A percentile compares a stretch with the other conserved stretches of the same genome.
Conservation (phyloP, 2,888 invertebrate species). For the Stenodema calcarata region DNA sequence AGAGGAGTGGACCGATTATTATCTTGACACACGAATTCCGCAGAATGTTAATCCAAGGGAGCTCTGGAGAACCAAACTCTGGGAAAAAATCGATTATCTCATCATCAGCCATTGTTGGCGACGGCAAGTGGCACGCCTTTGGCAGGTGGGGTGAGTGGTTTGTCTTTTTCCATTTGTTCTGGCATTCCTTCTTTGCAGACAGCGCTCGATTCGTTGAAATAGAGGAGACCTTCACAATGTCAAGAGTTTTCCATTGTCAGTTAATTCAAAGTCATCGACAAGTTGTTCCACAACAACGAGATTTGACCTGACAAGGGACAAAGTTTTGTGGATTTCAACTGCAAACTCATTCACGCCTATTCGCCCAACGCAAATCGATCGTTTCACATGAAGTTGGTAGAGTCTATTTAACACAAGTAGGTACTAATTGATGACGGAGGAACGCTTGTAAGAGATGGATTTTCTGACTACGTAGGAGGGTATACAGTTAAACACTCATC, state of each 20-base stretch:
- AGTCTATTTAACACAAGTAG: too few species aligned
- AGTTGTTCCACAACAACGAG: not conserved
- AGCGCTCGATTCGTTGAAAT: not conserved
- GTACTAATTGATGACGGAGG: too few species aligned
- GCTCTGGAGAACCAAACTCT: not conserved
- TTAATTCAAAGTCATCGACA: not conserved
- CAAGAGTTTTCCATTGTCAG: not conserved
- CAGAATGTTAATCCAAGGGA: slow-evolving; percentile 11
- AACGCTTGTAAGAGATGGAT: too few species aligned
- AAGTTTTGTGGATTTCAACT: not conserved
- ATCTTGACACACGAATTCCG: slow-evolving; percentile 10
- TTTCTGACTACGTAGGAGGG: too few species aligned
- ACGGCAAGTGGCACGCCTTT: not conserved
- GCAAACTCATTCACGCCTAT: not conserved
- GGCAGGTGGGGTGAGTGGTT: not conserved
- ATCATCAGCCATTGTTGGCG: not conserved
- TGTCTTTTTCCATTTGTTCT: not conserved
- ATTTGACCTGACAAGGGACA: not conserved
- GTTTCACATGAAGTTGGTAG: too few species aligned
- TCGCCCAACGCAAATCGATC: too few species aligned
- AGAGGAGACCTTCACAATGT: not conserved
- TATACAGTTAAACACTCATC: too few species aligned
- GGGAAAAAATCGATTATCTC: not conserved
- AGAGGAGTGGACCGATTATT: slow-evolving; percentile 6
- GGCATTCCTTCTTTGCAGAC: not conserved